These are phyloP conservation scores for Cryptotermes secundus DNA, from an alignment of 1,140 invertebrate genomes.

Conservation along the genomic window DNA sequence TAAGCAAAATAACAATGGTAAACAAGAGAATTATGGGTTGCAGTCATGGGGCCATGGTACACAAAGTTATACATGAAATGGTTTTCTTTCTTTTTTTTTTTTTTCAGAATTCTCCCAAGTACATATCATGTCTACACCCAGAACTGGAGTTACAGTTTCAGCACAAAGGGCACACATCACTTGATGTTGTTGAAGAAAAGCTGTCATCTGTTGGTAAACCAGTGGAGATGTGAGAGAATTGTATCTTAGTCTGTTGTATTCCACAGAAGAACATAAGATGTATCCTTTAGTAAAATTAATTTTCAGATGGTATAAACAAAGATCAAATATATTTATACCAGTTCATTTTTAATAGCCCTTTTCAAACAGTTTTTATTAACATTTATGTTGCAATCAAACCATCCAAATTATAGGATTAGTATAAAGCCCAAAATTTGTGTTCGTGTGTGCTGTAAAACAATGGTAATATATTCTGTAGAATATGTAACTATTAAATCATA, in stretches of 20 bases:
- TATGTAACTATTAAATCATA: no score
- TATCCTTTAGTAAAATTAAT: slow-evolving; percentile 55
- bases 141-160: slow-evolving; percentile 82
- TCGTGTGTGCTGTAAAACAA: no score
- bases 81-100: slow-evolving; percentile 29
- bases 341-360: no score
- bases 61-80: no score
- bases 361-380: no score
- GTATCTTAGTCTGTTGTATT: slow-evolving; percentile 88
- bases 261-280: slow-evolving; percentile 97
- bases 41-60: no score
- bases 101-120: slow-evolving; percentile 86
- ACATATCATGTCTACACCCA: slow-evolving; percentile 73
- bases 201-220: slow-evolving; percentile 63
- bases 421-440: no score
- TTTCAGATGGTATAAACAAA: not conserved
- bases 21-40: no score
- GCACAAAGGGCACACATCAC: slow-evolving; percentile 89
- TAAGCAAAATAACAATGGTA: no score
- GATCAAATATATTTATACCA: not conserved
- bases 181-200: slow-evolving; percentile 94
- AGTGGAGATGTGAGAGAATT: slow-evolving; percentile 75
- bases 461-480: no score
- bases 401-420: no score
- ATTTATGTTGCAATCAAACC: no score